Evolutionary conservation across 2,113 vertebrate species (phyloP).

Genomic region (Muntiacus reevesi): DNA sequence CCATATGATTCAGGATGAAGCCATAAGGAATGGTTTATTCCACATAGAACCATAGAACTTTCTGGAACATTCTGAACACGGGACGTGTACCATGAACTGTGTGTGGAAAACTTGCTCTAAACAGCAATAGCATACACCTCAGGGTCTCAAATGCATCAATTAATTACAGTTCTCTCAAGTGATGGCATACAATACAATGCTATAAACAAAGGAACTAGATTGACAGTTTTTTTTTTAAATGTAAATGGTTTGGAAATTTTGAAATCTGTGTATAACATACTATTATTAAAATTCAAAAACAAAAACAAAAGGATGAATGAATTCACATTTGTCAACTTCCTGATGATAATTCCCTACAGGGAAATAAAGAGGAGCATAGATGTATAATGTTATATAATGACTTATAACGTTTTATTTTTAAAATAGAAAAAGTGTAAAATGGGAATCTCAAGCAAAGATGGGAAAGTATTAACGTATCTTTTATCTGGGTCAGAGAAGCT

Average conservation of each 20-base stretch:
- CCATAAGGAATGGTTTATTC: background rate
- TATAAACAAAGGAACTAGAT: background rate
- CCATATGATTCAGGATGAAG: background rate
- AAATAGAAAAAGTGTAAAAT: background rate
- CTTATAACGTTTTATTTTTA: background rate
- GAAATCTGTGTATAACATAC: background rate
- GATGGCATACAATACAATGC: background rate
- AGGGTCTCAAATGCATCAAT: background rate
- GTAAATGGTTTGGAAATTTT: background rate
- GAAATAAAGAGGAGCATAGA: background rate
- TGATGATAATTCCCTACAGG: background rate
- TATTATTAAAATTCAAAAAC: background rate
- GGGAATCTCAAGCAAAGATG: background rate
- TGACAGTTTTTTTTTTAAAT: background rate
- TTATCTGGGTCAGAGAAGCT: background rate
- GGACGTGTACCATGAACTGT: background rate
- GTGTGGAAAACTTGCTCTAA: background rate
- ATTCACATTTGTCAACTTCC: background rate
- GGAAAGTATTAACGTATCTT: background rate
- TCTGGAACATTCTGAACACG: background rate
- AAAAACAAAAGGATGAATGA: background rate
- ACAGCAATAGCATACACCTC: background rate
- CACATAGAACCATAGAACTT: accelerated
- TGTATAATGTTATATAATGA: background rate
- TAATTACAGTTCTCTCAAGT: background rate